Evolutionary conservation across 2,888 invertebrate genomes (phyloP), one percentile per base, ranked within the genome.

Genomic region (Drosophila multiciliata): DNA sequence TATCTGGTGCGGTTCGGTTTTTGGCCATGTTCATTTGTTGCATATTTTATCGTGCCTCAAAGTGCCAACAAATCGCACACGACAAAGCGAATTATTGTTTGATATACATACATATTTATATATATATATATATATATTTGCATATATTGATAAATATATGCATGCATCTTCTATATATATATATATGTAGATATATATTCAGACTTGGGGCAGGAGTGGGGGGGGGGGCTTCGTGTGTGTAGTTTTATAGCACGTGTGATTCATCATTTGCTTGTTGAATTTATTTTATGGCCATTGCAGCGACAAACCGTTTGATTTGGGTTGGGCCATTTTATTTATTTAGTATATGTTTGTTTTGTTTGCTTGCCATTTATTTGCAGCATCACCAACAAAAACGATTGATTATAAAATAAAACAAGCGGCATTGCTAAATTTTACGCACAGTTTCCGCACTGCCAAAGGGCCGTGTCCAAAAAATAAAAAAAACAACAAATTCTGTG

Each of bases 11-110:
- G 68, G 52, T 66, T 48, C 49, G 66, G 36, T 61, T 74, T 62
- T 55, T 63, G 72, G 68, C 64, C 57, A 65, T 87, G 77, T 85
- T 84, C 85, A 87, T 78, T 80, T 83, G 83, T 80, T 85, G 88
- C 88, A 88, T 63, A 75, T 80, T 79, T 72, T 63, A 75, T 67
- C 66, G 66, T 77, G 66, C 49, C 59, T 45, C 48, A 49, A 75
- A 66, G 83, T 76, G 73, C 76, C 83, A 76, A 58, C 82, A 73
- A 82, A 75, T 72, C 82, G 75, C 72, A 69, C 52, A 66, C 70
- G 72, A 75, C 86, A 80, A 65, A 33, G 26, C 50, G 40, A 45
- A 62, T 66, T 35, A 40, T 32, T 62, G n/a, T 60, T 33, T 55
- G 26, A 60, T 38, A 52, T 49, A 52, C 7, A 12, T 49, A 9